Evolutionary conservation across 2,113 vertebrate genomes (phyloP), one percentile per base, ranked within the genome.

Genomic region (Paramisgurnus dabryanus): DNA sequence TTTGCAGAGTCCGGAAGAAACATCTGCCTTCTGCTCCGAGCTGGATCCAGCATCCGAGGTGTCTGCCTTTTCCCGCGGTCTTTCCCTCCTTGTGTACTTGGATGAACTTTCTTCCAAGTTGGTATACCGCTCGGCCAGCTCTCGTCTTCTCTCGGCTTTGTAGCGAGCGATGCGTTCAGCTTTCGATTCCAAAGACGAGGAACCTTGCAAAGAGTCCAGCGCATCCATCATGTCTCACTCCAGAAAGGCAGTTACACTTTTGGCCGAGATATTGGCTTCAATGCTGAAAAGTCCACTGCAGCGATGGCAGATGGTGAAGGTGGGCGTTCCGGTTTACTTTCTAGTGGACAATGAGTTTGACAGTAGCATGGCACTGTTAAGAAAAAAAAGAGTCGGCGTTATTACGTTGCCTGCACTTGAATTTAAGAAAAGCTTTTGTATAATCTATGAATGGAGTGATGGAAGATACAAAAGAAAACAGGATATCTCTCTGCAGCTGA

Each of bases 111-210:
- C 92, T 0, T 93, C 91, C 0, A 88, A 79, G 85, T 89, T 89
- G 79, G 91, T 91, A 7, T 93, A 93, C 55, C 90, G 90, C 69
- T 94, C 91, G 0, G 92, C 92, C 22, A 94, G 87, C 85, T 93
- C 91, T 74, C 92, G 88, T 74, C 91, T 90, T 71, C 94, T 87
- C 53, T 94, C 93, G 2, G 92, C 93, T 76, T 94, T 94, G 90
- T 94, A 94, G 80, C 92, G 89, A 18, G 94, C 93, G 4, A 94
- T 94, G 27, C 92, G 89, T 72, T 94, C 93, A 9, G 93, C 93
- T 84, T 94, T 93, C 67, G 92, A 91, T 71, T 94, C 93, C 22
- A 84, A 74, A 13, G 87, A 74, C 1, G 90, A 89, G 86, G 49
- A 58, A 18, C 85, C 90, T 85, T 90, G 89, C 69, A 93, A 84